Evolutionary conservation across 2,797 vertebrate genomes (phyloP).

Genomic region (Oceanodroma leucorhoa): DNA sequence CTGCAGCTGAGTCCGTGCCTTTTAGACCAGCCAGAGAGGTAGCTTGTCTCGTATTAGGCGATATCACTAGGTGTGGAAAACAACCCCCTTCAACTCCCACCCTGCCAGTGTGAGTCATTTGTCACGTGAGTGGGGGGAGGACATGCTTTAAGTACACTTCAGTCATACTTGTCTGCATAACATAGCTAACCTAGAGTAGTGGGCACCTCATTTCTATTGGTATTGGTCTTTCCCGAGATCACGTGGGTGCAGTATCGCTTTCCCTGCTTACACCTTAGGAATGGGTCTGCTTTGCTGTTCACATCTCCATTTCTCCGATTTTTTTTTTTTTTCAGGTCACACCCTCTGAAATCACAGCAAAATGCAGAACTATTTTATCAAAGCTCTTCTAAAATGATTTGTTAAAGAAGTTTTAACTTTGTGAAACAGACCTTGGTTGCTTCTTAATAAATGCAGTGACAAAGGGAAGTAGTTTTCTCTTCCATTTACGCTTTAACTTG

Average conservation of each 20-base stretch:
- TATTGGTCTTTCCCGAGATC: not conserved
- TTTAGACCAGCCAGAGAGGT: not conserved
- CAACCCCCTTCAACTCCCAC: not conserved
- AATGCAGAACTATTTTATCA: not conserved
- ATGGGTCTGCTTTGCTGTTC: not conserved
- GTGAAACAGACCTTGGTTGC: not conserved
- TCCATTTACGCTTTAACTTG: not conserved
- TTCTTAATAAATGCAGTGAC: not conserved
- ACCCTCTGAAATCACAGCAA: not conserved
- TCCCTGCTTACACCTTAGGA: not conserved
- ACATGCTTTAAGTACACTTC: not conserved
- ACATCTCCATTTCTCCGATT: not conserved
- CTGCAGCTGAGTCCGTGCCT: not conserved
- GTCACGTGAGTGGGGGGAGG: not conserved
- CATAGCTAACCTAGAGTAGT: not conserved
- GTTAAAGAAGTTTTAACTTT: not conserved
- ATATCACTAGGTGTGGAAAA: not conserved
- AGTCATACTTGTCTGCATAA: not conserved
- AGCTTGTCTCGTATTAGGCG: not conserved
- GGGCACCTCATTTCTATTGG: not conserved
- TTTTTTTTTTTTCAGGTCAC: not conserved
- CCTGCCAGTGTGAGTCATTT: not conserved
- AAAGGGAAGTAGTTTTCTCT: not conserved
- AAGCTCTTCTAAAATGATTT: not conserved
- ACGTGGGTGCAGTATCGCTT: accelerated